Percentiles rank a stretch among this genome's conserved stretches.
phyloP scores from a whole-genome alignment of 2,888 invertebrate genomes.

The Torymus texanus region DNA sequence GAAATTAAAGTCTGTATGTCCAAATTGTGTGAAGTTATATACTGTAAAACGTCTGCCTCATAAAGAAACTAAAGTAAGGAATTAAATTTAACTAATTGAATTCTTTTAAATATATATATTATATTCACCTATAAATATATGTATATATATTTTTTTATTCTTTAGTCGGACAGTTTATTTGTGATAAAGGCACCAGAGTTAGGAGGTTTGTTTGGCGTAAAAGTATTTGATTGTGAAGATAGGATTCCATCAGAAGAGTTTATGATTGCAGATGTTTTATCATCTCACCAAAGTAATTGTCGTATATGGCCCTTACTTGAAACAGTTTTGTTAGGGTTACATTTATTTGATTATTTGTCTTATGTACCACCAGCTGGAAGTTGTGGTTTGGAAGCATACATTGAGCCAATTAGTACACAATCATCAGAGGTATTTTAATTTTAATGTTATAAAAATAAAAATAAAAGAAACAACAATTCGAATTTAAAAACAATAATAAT shows the following conservation, averaged over 20 bases:
- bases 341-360: slow-evolving; percentile 70
- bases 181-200: slow-evolving; percentile 66
- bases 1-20: slow-evolving; percentile 65
- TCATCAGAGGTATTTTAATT: slow-evolving; percentile 65
- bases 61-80: slow-evolving; percentile 61
- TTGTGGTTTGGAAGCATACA: slow-evolving; percentile 68
- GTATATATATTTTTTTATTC: slow-evolving; percentile 31
- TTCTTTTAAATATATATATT: slow-evolving; percentile 31
- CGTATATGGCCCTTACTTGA: slow-evolving; percentile 69
- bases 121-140: slow-evolving; percentile 23
- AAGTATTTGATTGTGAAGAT: slow-evolving; percentile 70
- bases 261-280: slow-evolving; percentile 66
- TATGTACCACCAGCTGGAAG: slow-evolving; percentile 71
- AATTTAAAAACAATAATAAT: neutral
- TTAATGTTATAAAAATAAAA: slow-evolving; percentile 10
- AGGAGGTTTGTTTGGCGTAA: slow-evolving; percentile 66
- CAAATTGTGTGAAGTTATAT: slow-evolving; percentile 63
- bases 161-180: slow-evolving; percentile 64
- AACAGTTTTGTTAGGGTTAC: slow-evolving; percentile 66
- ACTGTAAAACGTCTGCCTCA: slow-evolving; percentile 65
- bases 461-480: too few species aligned
- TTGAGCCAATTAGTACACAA: slow-evolving; percentile 64
- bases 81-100: neutral
- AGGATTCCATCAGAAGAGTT: slow-evolving; percentile 60
- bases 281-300: slow-evolving; percentile 70